Percentiles rank a stretch among this genome's conserved stretches.
These are phyloP conservation scores for Peromyscus attwateri DNA, from an alignment of 2,797 vertebrate species.

Conservation along the genomic window DNA sequence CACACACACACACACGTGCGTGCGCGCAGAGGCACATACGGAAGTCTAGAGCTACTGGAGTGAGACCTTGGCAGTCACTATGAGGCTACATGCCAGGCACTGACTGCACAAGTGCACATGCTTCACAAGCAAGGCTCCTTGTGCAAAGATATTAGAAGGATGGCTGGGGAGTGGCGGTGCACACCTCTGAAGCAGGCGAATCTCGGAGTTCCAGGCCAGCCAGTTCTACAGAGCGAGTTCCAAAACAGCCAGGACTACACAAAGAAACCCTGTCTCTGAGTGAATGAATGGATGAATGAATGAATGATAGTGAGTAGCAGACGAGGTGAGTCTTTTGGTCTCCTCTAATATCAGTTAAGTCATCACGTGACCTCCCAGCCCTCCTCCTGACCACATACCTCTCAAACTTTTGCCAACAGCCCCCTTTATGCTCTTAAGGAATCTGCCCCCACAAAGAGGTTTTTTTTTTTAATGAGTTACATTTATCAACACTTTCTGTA, in stretches of 20 bases:
- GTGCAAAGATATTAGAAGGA: background rate
- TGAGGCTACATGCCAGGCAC: fast-evolving
- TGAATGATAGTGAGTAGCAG: background rate
- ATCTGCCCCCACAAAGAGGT: background rate
- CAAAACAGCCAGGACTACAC: too few relatives aligned
- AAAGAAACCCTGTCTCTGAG: background rate
- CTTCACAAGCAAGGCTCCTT: background rate
- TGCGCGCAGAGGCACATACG: fast-evolving
- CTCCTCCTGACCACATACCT: background rate
- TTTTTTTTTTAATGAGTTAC: background rate
- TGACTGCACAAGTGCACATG: background rate
- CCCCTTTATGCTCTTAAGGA: background rate
- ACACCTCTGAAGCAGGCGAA: background rate
- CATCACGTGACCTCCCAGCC: background rate
- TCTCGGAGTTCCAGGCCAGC: background rate
- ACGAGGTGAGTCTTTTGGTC: background rate
- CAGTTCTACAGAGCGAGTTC: background rate
- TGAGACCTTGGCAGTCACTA: fast-evolving
- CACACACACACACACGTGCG: too few relatives aligned
- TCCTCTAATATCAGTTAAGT: background rate
- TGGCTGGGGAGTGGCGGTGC: background rate
- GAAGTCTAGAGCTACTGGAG: background rate
- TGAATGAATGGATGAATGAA: background rate
- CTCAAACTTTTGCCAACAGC: background rate
- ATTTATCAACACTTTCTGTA: slow-evolving; percentile 17